These are phyloP conservation scores for Tetramorium parvispinum DNA, from an alignment of 1,140 invertebrate genomes.

Conservation along the genomic window DNA sequence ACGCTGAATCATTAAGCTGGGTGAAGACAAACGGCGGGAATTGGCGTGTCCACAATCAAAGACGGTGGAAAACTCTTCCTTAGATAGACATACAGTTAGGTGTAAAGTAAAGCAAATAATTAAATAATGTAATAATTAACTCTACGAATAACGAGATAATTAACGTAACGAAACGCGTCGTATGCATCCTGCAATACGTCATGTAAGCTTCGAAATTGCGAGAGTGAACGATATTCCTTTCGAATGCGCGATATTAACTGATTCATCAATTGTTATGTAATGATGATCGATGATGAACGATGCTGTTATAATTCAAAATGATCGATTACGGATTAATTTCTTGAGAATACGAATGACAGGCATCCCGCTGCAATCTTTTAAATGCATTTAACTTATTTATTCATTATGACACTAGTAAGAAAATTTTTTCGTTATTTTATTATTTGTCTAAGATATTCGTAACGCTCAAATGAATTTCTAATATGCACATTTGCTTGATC, in stretches of 20 bases:
- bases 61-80: slow-evolving; percentile 58
- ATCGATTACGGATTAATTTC: slow-evolving; percentile 12
- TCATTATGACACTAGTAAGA: not conserved
- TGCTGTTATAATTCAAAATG: slow-evolving; percentile 6
- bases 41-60: slow-evolving; percentile 52
- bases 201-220: slow-evolving; percentile 15
- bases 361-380: not conserved
- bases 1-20: slow-evolving; percentile 65
- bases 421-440: not conserved
- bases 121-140: slow-evolving; percentile 40
- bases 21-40: slow-evolving; percentile 51
- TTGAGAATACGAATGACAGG: not conserved
- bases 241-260: not conserved
- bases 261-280: slow-evolving; percentile 1
- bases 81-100: slow-evolving; percentile 40
- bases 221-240: slow-evolving; percentile 8
- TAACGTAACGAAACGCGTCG: not conserved
- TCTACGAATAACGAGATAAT: slow-evolving; percentile 36
- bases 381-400: not conserved
- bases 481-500: not conserved
- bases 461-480: slow-evolving; percentile 20
- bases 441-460: not conserved
- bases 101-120: slow-evolving; percentile 46
- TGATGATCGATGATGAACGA: slow-evolving; percentile 10
- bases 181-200: not conserved